phyloP scores from a whole-genome alignment of 1,140 invertebrate genomes.

The Bombus affinis region DNA sequence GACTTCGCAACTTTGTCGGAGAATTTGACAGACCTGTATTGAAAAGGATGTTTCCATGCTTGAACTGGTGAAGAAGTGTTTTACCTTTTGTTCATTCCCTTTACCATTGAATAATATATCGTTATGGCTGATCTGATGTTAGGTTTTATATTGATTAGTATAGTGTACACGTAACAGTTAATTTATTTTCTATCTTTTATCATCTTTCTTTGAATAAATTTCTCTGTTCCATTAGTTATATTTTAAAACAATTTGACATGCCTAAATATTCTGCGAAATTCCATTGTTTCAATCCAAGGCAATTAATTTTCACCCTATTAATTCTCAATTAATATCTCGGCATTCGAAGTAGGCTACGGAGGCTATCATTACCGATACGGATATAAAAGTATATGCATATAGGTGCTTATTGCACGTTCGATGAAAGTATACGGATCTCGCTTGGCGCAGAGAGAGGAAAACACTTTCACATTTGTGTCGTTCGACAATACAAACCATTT shows the following conservation, averaged over 20 bases:
- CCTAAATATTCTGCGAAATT: neutral
- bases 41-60: neutral
- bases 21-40: neutral
- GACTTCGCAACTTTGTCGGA: neutral
- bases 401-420: conserved; percentile 22
- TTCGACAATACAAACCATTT: conserved; percentile 1
- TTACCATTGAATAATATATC: neutral
- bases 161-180: neutral
- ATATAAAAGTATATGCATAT: neutral
- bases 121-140: neutral
- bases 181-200: neutral
- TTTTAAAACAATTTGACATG: neutral
- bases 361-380: neutral
- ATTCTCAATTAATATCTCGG: neutral
- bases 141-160: no score
- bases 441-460: conserved; percentile 20
- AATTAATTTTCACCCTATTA: neutral
- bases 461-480: conserved; percentile 42
- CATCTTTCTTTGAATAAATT: neutral
- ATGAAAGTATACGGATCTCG: conserved; percentile 47
- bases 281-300: neutral
- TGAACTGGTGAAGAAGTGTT: neutral
- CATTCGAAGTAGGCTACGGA: neutral
- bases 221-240: neutral
- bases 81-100: neutral